Conservation (phyloP, 2,113 vertebrate genomes). For the Chitala chitala region DNA sequence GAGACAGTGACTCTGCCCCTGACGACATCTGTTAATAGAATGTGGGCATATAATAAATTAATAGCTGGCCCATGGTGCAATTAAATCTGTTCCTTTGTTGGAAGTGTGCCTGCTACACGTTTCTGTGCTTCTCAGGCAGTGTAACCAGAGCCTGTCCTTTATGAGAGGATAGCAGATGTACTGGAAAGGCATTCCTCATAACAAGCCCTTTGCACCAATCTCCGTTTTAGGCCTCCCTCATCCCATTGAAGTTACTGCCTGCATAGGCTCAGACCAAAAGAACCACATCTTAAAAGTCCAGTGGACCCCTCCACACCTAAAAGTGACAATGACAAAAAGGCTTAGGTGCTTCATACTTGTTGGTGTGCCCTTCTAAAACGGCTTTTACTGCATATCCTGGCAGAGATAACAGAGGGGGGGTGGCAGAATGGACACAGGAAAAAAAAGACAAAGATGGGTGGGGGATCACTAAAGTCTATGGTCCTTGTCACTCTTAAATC, state of each 20-base stretch:
- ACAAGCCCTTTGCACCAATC: too few relatives aligned
- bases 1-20: background rate
- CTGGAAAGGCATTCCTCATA: background rate
- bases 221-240: too few relatives aligned
- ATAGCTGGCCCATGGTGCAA: too few relatives aligned
- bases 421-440: background rate
- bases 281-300: conserved; percentile 30
- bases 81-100: conserved; percentile 5
- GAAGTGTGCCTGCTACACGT: background rate
- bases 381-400: background rate
- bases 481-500: background rate
- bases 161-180: background rate
- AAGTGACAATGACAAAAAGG: background rate
- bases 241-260: conserved; percentile 19
- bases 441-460: too few relatives aligned
- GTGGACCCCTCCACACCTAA: background rate
- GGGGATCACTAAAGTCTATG: too few relatives aligned
- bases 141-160: background rate
- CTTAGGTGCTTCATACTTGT: background rate
- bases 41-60: background rate
- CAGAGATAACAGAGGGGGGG: background rate
- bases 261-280: conserved; percentile 25
- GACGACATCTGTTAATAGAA: background rate
- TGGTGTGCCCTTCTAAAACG: background rate
- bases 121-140: background rate